phyloP scores from a whole-genome alignment of 2,113 vertebrate species.

The Psophia crepitans region DNA sequence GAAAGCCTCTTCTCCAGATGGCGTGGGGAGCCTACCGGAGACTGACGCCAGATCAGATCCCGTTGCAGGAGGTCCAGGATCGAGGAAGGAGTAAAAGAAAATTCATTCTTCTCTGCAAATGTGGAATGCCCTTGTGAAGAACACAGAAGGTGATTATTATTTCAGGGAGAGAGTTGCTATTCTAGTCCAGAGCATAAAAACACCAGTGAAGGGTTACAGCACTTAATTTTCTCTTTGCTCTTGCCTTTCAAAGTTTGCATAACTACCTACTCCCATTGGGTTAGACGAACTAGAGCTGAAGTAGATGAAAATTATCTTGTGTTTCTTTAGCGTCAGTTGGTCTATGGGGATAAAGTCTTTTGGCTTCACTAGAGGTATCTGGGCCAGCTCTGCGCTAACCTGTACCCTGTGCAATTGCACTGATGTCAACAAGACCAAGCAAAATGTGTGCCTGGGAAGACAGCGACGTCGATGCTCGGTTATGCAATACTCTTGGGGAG shows the following conservation, averaged over 20 bases:
- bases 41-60: not conserved
- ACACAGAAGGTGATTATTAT: not conserved
- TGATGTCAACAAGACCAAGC: not conserved
- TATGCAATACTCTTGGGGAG: not conserved
- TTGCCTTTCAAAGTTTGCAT: not conserved
- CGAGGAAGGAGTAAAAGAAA: not conserved
- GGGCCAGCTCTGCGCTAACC: not conserved
- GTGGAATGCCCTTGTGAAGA: not conserved
- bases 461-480: rapidly evolving
- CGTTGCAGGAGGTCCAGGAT: not conserved
- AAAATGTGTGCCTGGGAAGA: not conserved
- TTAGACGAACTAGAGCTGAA: slow-evolving; percentile 5
- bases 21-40: not conserved
- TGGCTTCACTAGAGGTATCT: not conserved
- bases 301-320: not conserved
- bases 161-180: not conserved
- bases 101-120: not conserved
- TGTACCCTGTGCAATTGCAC: not conserved
- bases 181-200: not conserved
- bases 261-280: not conserved
- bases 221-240: slow-evolving; percentile 20
- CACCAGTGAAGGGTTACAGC: not conserved
- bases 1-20: slow-evolving; percentile 55
- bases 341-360: not conserved
- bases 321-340: not conserved